Evolutionary conservation across 2,797 vertebrate genomes (phyloP).

Genomic region (Rhodeus uyekii): DNA sequence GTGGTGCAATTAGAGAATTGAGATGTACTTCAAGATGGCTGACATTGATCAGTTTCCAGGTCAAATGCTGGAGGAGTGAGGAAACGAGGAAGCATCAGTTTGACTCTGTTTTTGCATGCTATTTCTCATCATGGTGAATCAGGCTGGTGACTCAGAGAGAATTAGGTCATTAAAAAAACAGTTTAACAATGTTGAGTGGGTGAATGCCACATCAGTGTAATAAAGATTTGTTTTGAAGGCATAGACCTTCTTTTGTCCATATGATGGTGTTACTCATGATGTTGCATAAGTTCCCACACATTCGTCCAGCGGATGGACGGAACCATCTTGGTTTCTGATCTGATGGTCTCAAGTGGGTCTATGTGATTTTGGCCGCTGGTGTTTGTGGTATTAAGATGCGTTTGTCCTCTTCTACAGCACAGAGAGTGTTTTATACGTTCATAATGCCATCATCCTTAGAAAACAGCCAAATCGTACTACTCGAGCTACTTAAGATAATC

Average conservation of each 20-base stretch:
- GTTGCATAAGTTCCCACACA: background rate
- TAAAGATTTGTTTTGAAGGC: background rate
- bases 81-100: no score
- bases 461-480: background rate
- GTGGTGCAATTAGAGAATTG: no score
- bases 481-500: background rate
- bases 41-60: no score
- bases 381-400: background rate
- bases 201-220: background rate
- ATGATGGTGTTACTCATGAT: background rate
- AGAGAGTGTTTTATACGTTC: background rate
- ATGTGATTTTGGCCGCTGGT: background rate
- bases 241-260: background rate
- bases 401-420: background rate
- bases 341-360: background rate
- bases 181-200: background rate
- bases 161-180: background rate
- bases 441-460: background rate
- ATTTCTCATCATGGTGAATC: constrained; percentile 15
- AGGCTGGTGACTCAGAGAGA: background rate
- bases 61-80: no score
- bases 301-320: background rate
- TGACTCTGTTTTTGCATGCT: background rate
- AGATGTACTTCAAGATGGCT: no score
- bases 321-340: background rate